Base-by-base conservation (phyloP, 2,113 vertebrate genomes). In the Thamnaconus septentrionalis region DNA sequence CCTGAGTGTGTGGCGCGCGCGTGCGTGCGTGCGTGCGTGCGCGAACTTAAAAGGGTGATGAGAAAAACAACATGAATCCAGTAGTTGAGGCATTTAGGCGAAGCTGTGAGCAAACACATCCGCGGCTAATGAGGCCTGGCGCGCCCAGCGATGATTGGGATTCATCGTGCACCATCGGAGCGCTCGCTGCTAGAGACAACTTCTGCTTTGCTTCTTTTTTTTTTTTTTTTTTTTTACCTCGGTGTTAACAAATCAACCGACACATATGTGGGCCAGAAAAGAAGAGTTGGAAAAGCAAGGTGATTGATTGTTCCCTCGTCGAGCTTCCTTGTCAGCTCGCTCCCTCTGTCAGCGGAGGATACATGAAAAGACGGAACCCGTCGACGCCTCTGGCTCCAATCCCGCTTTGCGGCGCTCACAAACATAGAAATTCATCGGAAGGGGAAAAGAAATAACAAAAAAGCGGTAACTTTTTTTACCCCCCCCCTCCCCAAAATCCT, bases 81-180 rank as follows among this genome's bases (percentile, higher is more conserved):
- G 59, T 76, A 83, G 76, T 85, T 69, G 81, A 85, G 82, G 81
- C 84, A 80, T 85, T 82, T 74, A 81, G 82, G 86, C 87, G 65
- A 87, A 83, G 85, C 85, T 90, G 86, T 89, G 71, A 87, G 86
- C 84, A 85, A 83, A 84, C 85, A 86, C 75, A 83, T 87, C 83
- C 81, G 76, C 78, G 81, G 80, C 88, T 90, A 90, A 92, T 89
- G 87, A 90, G 88, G 83, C 74, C 73, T 85, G 84, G 81, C 80
- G 87, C 83, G 71, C 83, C 82, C 81, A 88, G 85, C 64, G 76
- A 86, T 86, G 79, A 85, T 81, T 77, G 68, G 83, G 83, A 85
- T 87, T 76, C 80, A 88, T 85, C 69, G 18, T 31, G 18, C 18
- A 31, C 18, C 18, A 31, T 31, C 18, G 18, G 18, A 31, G 18